Conservation (phyloP, 1,140 invertebrate species). For the Psix sp. region DNA sequence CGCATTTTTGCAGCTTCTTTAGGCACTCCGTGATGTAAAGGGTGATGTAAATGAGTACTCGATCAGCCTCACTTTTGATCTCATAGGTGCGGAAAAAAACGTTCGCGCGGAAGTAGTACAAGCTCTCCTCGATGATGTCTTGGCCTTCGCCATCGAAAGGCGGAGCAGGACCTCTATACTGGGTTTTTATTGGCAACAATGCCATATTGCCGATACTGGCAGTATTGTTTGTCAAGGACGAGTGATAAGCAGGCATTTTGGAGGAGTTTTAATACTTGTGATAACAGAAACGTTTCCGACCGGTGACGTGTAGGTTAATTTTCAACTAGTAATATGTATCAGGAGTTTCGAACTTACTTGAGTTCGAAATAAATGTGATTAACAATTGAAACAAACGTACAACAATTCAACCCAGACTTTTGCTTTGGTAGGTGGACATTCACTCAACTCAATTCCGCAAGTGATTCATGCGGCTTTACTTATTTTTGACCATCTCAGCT, state of each 20-base stretch:
- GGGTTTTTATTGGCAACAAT: slow-evolving; percentile 90
- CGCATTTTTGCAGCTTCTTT: slow-evolving; percentile 94
- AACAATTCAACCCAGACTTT: no score
- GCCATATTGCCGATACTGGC: slow-evolving; percentile 94
- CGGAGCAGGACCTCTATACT: slow-evolving; percentile 92
- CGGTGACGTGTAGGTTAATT: background rate
- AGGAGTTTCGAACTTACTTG: no score
- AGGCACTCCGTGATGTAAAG: slow-evolving; percentile 99
- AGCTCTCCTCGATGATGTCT: slow-evolving; percentile 98
- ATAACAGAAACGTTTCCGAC: background rate
- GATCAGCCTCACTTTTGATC: slow-evolving; percentile 97
- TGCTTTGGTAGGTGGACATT: no score
- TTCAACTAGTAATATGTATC: no score
- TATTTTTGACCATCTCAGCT: background rate
- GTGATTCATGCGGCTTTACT: background rate
- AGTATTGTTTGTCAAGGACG: slow-evolving; percentile 86
- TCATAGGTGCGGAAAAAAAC: slow-evolving; percentile 99
- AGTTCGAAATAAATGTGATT: no score
- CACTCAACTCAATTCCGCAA: background rate
- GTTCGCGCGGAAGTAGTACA: slow-evolving; percentile 99
- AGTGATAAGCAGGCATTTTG: slow-evolving; percentile 90
- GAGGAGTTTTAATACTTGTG: background rate
- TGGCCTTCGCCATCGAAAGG: slow-evolving; percentile 81
- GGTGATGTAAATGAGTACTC: slow-evolving; percentile 98
- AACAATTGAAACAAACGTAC: no score